Percentiles rank a stretch among this genome's conserved stretches.
phyloP scores from a whole-genome alignment of 2,797 vertebrate genomes.

The Austrolebias charrua region DNA sequence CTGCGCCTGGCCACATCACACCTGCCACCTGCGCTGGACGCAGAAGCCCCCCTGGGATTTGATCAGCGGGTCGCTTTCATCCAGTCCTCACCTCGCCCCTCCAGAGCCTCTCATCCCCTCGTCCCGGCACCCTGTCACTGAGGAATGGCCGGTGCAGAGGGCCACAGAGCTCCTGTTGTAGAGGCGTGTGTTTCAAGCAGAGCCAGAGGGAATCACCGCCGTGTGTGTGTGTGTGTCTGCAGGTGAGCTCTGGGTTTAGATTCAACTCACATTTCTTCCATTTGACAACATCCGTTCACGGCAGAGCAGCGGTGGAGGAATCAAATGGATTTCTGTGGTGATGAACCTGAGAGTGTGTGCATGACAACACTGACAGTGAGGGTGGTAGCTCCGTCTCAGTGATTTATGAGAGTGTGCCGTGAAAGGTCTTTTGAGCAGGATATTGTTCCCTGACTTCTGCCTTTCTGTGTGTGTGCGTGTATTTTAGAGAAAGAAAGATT shows the following conservation, averaged over 20 bases:
- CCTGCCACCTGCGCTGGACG: conserved; percentile 79
- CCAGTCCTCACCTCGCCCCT: conserved; percentile 50
- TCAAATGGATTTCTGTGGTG: conserved; percentile 44
- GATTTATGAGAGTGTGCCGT: conserved; percentile 84
- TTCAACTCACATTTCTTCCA: conserved; percentile 55
- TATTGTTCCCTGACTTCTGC: conserved; percentile 83
- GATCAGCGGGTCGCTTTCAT: conserved; percentile 60
- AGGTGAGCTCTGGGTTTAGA: conserved; percentile 26
- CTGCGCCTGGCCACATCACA: conserved; percentile 75
- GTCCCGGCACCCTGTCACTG: conserved; percentile 73
- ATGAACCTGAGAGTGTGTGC: conserved; percentile 51
- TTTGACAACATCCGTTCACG: conserved; percentile 47
- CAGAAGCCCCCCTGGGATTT: conserved; percentile 42
- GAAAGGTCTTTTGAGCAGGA: conserved; percentile 83
- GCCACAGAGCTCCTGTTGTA: conserved; percentile 66
- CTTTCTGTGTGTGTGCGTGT: conserved; percentile 63
- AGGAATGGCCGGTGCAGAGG: conserved; percentile 69
- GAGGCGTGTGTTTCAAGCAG: conserved; percentile 55
- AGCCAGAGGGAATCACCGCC: conserved; percentile 58
- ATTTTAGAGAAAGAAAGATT: conserved; percentile 67
- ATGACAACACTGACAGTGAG: conserved; percentile 79
- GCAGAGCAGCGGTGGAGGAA: conserved; percentile 29
- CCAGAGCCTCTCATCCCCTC: conserved; percentile 58
- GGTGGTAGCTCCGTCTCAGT: conserved; percentile 82
- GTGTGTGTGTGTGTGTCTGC: conserved; percentile 39